Evolutionary conservation across 2,797 vertebrate genomes (phyloP).

Genomic region (Hephaestus fuliginosus): DNA sequence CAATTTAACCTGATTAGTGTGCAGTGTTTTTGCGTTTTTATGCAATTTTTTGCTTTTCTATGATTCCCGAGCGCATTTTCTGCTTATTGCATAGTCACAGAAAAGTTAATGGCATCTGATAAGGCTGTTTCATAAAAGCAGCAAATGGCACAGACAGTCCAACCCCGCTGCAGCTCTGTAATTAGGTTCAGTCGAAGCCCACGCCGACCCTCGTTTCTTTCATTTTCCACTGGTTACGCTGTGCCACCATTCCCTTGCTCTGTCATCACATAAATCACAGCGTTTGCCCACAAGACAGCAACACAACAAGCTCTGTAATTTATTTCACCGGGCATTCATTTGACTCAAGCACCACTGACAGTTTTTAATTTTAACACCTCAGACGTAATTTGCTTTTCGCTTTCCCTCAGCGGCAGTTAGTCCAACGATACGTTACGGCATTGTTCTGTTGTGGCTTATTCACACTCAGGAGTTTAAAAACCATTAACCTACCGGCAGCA

Average conservation of each 20-base stretch:
- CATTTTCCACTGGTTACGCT: conserved; percentile 17
- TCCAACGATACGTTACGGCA: background rate
- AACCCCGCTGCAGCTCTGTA: conserved; percentile 23
- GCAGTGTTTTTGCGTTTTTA: background rate
- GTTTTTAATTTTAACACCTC: conserved; percentile 1
- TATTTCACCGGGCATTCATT: conserved; percentile 14
- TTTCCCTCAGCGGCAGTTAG: background rate
- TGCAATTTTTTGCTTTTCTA: background rate
- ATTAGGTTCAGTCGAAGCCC: conserved; percentile 47
- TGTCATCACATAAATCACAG: conserved; percentile 12
- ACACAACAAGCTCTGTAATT: background rate
- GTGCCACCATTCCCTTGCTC: conserved; percentile 9
- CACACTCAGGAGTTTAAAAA: background rate
- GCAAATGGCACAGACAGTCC: conserved; percentile 40
- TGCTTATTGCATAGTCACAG: conserved; percentile 14
- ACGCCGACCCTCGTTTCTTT: conserved; percentile 12
- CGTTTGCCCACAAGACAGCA: background rate
- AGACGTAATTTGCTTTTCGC: background rate
- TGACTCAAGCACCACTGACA: background rate
- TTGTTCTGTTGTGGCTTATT: background rate
- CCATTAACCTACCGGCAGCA: background rate
- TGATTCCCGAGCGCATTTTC: background rate
- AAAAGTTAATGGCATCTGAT: conserved; percentile 56
- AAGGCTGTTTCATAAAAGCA: conserved; percentile 57
- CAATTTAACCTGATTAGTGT: background rate